Conservation (phyloP, 1,140 invertebrate species). For the Caenorhabditis tropicalis region DNA sequence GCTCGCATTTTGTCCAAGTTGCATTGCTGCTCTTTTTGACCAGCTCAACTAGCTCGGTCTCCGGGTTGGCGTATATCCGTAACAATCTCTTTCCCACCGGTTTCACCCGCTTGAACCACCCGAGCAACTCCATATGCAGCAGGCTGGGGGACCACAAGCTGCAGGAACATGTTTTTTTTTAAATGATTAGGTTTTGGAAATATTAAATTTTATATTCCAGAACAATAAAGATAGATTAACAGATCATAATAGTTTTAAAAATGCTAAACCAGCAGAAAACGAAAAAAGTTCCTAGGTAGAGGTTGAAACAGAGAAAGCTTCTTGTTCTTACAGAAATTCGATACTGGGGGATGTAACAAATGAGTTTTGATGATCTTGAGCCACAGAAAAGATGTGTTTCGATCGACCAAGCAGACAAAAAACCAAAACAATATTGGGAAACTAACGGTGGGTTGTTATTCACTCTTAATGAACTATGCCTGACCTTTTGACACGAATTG, state of each 20-base stretch:
- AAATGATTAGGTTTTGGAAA: too few species aligned
- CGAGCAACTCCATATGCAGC: not conserved
- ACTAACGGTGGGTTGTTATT: not conserved
- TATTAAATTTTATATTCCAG: too few species aligned
- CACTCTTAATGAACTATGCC: not conserved
- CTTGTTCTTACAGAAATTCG: not conserved
- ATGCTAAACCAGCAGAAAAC: too few species aligned
- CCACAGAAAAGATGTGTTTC: not conserved
- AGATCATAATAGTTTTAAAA: too few species aligned
- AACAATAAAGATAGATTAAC: too few species aligned
- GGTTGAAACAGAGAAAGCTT: not conserved
- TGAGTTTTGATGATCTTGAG: not conserved
- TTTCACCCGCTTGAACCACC: not conserved
- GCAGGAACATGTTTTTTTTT: not conserved
- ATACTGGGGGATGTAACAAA: not conserved
- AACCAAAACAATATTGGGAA: not conserved
- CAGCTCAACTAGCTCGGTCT: not conserved
- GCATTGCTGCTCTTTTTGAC: not conserved
- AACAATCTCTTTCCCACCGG: not conserved
- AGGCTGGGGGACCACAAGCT: not conserved
- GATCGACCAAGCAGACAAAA: not conserved
- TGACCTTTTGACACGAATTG: slow-evolving; percentile 24
- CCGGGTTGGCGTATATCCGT: not conserved
- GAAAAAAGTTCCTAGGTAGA: too few species aligned
- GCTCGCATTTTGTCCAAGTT: not conserved